Evolutionary conservation across 2,797 vertebrate species (phyloP), one percentile per base, ranked within the genome.

Genomic region (Xyrichtys novacula): DNA sequence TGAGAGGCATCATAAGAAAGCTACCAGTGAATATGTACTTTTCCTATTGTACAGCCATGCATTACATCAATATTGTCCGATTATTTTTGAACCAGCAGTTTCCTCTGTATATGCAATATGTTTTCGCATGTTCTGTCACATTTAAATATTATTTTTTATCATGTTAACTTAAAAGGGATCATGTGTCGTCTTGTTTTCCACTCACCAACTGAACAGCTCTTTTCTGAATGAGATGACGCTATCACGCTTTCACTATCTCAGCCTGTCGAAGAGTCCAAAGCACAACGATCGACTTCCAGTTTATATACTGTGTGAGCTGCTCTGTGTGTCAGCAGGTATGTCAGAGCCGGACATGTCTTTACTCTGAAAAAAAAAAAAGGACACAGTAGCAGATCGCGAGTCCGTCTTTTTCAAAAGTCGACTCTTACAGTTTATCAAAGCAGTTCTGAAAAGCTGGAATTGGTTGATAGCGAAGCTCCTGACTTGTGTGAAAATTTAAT

Each of bases 41-140:
- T 62, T 50, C 3, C 40, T 66, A 5, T 11, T 26, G 49, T 46
- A 52, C 26, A 50, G 46, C 39, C 22, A 19, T 50, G 14, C 39
- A n/a, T 48, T 28, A 50, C 29, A 43, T 65, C 42, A 49, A 61
- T 28, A 39, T 38, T 14, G 31, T 56, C 34, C 25, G 14, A 10
- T 49, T 26, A 36, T 46, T 46, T 76, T 53, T 54, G 15, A 42
- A 15, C 38, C 7, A 12, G 15, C 31, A 4, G 31, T 31, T 56
- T 69, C 2, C 8, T 19, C 11, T 7, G 19, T 57, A 44, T 49
- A 44, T 49, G 38, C n/a, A 57, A 57, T 8, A 43, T 9, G 4
- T 23, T 68, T 76, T 67, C 25, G 2, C 5, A 55, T 55, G 19
- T 14, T 80, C 4, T 78, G 19, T 74, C 65, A 40, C 59, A 36